Base-by-base conservation (phyloP, 35 echinoderm and acorn worm genomes). In the Heliocidaris erythrogramma region DNA sequence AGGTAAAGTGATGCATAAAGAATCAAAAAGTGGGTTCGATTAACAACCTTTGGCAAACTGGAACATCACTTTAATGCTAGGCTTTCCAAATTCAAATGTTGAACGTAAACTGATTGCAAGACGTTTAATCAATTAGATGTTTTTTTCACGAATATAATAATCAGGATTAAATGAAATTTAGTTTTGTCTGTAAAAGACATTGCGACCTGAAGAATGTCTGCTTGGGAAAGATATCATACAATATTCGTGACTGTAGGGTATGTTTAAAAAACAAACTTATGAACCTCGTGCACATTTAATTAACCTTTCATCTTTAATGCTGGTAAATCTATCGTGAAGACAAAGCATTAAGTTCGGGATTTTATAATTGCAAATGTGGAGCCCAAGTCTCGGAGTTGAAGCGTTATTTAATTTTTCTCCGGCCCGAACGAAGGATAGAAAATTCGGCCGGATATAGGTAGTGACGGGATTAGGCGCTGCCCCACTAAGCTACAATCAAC, bases 401-500 rank as follows among this genome's bases (percentile, higher is more conserved):
- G 65, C 65, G 65, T 78, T 78, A 27, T 27, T 78, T 21, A 78
- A 78, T 78, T 78, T 78, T n/a, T n/a, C 27, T 18, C 52, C 52
- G 21, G 21, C 21, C 7, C 27, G 65, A 5, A 24, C 65, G 65
- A 78, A 78, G 17, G 65, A n/a, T 78, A n/a, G 27, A n/a, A 42
- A 78, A 78, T n/a, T 78, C 21, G 65, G 8, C 65, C 65, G 65
- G 65, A 78, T 78, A 78, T 27, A 78, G 8, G 65, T 8, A n/a
- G 65, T 78, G 65, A 78, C 65, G 65, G 65, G 65, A 78, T 78
- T 78, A 78, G 65, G 27, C 18, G 7, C 65, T 78, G 65, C 65
- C 65, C 27, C 65, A 78, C 65, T 78, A 78, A 78, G 65, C 65
- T 78, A 78, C 65, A 78, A 78, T 78, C 65, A 78, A 78, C 65